Percentiles rank a stretch among this genome's conserved stretches.
These are phyloP conservation scores for Thera obeliscata DNA, from an alignment of 2,888 invertebrate species.

Conservation along the genomic window DNA sequence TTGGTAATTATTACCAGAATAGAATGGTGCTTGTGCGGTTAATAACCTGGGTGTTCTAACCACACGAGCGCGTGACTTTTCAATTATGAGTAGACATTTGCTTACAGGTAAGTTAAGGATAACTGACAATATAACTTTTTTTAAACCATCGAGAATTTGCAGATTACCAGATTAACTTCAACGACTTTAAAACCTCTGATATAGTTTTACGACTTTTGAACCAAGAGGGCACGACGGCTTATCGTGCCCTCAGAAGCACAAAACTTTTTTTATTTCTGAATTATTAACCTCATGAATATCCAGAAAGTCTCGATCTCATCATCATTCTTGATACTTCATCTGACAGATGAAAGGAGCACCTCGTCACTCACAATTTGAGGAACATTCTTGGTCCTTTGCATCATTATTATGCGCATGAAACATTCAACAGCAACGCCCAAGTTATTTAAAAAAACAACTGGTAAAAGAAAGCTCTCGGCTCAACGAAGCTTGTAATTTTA, in stretches of 20 bases:
- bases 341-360: slow-evolving; percentile 28
- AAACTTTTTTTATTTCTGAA: neutral
- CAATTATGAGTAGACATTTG: too few relatives aligned
- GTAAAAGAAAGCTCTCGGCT: slow-evolving; percentile 48
- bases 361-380: slow-evolving; percentile 25
- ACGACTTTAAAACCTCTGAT: neutral
- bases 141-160: neutral
- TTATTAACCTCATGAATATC: neutral
- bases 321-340: slow-evolving; percentile 7
- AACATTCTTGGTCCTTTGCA: slow-evolving; percentile 31
- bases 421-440: slow-evolving; percentile 65
- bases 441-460: slow-evolving; percentile 56
- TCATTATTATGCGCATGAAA: slow-evolving; percentile 67
- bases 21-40: slow-evolving; percentile 19
- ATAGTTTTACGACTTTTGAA: neutral
- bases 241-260: neutral
- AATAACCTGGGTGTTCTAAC: slow-evolving; percentile 9
- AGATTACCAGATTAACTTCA: neutral
- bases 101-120: neutral
- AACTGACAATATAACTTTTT: neutral
- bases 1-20: slow-evolving; percentile 18
- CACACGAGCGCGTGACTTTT: too few relatives aligned
- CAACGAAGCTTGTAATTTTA: slow-evolving; percentile 54
- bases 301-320: slow-evolving; percentile 12
- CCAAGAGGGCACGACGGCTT: neutral